Conservation (phyloP, 2,113 vertebrate species). For the Vombatus ursinus region DNA sequence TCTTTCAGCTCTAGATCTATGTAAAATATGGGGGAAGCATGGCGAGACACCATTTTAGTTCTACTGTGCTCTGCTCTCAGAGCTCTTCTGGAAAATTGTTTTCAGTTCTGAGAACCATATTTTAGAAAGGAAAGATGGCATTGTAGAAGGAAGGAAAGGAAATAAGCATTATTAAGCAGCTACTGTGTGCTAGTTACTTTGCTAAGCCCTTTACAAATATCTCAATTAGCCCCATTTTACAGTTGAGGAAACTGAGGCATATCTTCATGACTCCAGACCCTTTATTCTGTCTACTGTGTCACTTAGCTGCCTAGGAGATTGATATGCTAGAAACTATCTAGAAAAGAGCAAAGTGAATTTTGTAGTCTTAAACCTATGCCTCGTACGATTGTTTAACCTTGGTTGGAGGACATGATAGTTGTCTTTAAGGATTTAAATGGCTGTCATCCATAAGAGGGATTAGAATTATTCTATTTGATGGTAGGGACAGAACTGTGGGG, state of each 20-base stretch:
- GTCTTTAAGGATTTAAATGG: neutral
- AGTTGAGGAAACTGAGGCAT: neutral
- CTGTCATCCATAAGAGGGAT: neutral
- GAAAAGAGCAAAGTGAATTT: neutral
- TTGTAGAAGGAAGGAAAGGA: neutral
- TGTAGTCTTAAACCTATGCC: no score
- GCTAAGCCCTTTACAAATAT: neutral
- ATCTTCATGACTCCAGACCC: neutral
- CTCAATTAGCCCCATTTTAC: neutral
- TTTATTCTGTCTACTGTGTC: neutral
- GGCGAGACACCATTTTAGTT: neutral
- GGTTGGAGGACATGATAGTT: no score
- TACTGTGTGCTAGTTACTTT: no score
- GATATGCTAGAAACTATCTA: neutral
- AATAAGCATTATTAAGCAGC: neutral
- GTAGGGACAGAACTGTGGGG: neutral
- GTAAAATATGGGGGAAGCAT: neutral
- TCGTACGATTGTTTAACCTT: no score
- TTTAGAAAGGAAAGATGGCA: neutral
- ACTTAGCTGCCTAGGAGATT: neutral
- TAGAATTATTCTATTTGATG: neutral
- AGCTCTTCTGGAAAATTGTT: neutral
- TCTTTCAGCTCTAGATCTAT: neutral
- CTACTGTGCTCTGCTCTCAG: neutral
- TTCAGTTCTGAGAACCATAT: neutral